Conservation (phyloP, 37 sponge, comb jelly and placozoan species). For the Crambe crambe region DNA sequence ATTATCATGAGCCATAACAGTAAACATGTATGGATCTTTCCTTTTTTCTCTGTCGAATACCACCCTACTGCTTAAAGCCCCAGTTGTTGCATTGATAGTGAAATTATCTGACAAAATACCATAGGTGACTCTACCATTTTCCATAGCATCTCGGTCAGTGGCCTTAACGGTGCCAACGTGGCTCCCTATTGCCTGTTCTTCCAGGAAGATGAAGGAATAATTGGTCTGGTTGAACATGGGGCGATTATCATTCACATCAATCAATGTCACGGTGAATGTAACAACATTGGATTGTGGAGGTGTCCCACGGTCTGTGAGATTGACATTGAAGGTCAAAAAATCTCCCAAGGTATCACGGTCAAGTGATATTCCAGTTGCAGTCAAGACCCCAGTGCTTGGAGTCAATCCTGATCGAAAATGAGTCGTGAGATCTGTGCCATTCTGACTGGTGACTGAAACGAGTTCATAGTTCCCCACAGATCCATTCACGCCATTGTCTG, state of each 20-base stretch:
- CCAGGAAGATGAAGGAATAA: slow-evolving; percentile 7
- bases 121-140: slow-evolving; percentile 26
- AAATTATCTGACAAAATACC: background rate
- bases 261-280: background rate
- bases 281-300: background rate
- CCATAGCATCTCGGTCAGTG: slow-evolving; percentile 12
- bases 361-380: background rate
- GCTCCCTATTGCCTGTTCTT: background rate
- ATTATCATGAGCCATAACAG: slow-evolving; percentile 10
- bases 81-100: slow-evolving; percentile 15
- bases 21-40: background rate
- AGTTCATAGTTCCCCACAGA: background rate
- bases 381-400: background rate
- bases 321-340: slow-evolving; percentile 6
- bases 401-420: background rate
- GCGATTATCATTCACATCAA: slow-evolving; percentile 41
- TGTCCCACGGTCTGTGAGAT: slow-evolving; percentile 22
- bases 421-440: background rate
- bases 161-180: slow-evolving; percentile 16
- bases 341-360: slow-evolving; percentile 22
- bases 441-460: background rate
- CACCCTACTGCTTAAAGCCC: background rate
- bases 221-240: background rate
- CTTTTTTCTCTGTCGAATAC: slow-evolving; percentile 24
- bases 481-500: slow-evolving; percentile 30